Conservation (phyloP, 2,113 vertebrate genomes). For the Campylomormyrus numenius region DNA sequence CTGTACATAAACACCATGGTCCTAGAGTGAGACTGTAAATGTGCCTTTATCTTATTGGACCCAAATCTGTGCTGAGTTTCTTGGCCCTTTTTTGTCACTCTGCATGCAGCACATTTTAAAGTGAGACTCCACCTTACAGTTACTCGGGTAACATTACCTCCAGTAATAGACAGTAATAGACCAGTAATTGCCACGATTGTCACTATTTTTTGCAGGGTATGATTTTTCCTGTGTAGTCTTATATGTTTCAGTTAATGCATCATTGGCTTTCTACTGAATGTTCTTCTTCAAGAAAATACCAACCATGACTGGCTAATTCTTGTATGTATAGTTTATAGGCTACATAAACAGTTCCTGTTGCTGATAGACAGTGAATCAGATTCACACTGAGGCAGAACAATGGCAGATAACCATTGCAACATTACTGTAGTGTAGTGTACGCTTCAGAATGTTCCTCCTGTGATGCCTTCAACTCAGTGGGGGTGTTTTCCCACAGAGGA, state of each 20-base stretch:
- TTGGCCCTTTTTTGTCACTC: neutral
- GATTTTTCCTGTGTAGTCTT: neutral
- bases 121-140: neutral
- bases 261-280: neutral
- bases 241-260: neutral
- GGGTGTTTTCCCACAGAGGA: slow-evolving; percentile 13
- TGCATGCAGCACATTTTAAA: neutral
- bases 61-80: neutral
- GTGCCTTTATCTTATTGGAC: neutral
- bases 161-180: neutral
- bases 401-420: too few relatives aligned
- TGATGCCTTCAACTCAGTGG: neutral
- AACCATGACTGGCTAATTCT: neutral
- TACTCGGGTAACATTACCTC: neutral
- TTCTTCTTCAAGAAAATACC: neutral
- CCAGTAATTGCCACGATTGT: neutral
- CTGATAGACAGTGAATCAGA: neutral
- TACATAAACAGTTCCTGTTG: neutral
- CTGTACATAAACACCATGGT: neutral
- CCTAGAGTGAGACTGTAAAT: neutral
- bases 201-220: neutral
- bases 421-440: too few relatives aligned
- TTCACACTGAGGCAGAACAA: neutral
- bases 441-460: neutral
- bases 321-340: neutral